Conservation (phyloP, 2,888 invertebrate genomes). For the Xanthia togata region DNA sequence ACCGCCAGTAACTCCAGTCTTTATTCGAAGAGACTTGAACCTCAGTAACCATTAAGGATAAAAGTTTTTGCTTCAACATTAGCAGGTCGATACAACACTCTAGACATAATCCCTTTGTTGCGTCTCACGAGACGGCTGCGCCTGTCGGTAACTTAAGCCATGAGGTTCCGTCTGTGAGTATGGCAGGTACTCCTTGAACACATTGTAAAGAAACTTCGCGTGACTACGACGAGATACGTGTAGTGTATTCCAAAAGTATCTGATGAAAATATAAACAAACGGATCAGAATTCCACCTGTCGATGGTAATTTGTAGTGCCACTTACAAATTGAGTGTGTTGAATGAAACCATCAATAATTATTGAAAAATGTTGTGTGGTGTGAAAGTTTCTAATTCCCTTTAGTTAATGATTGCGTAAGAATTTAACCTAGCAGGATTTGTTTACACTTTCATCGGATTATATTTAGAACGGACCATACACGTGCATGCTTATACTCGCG, state of each 20-base stretch:
- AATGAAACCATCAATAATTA: background rate
- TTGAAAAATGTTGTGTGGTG: background rate
- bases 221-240: conserved; percentile 5
- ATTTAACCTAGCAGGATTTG: background rate
- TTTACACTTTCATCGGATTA: background rate
- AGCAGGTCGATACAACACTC: conserved; percentile 35
- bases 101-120: conserved; percentile 41
- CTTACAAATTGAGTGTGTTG: background rate
- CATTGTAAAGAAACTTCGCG: conserved; percentile 21
- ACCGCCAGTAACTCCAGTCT: background rate
- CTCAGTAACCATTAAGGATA: conserved; percentile 3
- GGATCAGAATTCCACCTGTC: background rate
- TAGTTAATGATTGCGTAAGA: background rate
- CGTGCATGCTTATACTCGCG: conserved; percentile 32
- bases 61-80: conserved; percentile 27
- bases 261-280: background rate
- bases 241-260: background rate
- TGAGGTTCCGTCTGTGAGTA: conserved; percentile 22
- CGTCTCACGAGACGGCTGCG: conserved; percentile 10
- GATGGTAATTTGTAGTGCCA: background rate
- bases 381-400: too few relatives aligned
- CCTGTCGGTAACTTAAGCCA: conserved; percentile 15
- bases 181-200: background rate
- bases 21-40: conserved; percentile 12
- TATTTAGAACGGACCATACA: background rate